A percentile compares a stretch with the other conserved stretches of the same genome.
These are phyloP conservation scores for Pterophyllum scalare DNA, from an alignment of 2,113 vertebrate species.

Conservation along the genomic window DNA sequence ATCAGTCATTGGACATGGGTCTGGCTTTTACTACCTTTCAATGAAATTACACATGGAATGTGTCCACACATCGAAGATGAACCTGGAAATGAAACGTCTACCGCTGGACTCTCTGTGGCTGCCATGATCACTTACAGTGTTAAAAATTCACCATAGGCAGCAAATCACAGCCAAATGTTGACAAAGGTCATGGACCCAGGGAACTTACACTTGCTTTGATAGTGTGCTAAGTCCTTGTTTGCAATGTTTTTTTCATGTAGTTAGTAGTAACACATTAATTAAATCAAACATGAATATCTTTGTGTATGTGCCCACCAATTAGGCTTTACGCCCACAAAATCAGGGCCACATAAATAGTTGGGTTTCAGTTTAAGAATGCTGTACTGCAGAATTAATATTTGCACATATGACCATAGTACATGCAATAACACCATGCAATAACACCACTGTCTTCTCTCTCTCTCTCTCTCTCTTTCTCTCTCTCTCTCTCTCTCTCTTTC, in stretches of 20 bases:
- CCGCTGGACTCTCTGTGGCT: conserved; percentile 37
- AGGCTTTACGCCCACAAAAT: conserved; percentile 46
- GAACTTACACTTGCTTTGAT: conserved; percentile 51
- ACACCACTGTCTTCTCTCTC: no score
- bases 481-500: no score
- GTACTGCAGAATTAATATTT: conserved; percentile 31
- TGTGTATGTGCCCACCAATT: conserved; percentile 62
- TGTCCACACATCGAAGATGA: conserved; percentile 57
- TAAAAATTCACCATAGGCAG: conserved; percentile 47
- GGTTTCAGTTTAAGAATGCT: conserved; percentile 1
- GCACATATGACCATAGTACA: conserved; percentile 16
- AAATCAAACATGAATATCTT: conserved; percentile 46
- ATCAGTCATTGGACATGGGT: conserved; percentile 76
- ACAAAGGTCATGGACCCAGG: conserved; percentile 50
- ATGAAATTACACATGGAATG: conserved; percentile 74
- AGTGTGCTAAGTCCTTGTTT: conserved; percentile 35
- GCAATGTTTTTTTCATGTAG: conserved; percentile 20
- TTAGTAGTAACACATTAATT: conserved; percentile 54
- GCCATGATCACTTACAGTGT: conserved; percentile 35
- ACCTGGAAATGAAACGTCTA: conserved; percentile 73
- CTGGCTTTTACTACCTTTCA: conserved; percentile 73
- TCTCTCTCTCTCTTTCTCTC: no score
- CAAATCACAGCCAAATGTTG: conserved; percentile 44
- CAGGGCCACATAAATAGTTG: conserved; percentile 31
- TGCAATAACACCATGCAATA: no score